Evolutionary conservation across 2,888 invertebrate species (phyloP), one percentile per base, ranked within the genome.

Genomic region (Bugulina stolonifera): DNA sequence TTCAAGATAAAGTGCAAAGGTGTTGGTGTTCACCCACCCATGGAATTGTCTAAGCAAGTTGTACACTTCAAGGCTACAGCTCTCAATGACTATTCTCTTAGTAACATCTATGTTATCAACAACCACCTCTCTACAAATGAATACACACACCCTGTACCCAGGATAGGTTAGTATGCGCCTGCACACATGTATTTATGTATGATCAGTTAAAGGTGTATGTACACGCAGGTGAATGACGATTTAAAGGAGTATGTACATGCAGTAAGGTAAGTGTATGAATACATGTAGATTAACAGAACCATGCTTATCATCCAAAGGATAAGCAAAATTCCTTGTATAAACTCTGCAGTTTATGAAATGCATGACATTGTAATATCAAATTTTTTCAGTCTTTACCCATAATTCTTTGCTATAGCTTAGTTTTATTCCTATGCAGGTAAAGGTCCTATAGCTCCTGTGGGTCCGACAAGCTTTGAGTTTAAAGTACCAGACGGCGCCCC

Each of bases 401-500:
- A n/a, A n/a, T n/a, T n/a, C n/a, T n/a, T n/a, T n/a, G n/a, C n/a
- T n/a, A n/a, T n/a, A n/a, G n/a, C n/a, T n/a, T n/a, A n/a, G n/a
- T n/a, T n/a, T n/a, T n/a, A n/a, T n/a, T n/a, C 5, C 43, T 43
- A 18, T 43, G 0, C 73, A 83, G 83, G 82, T 35, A 79, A 80
- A 70, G 75, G 75, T 1, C 73, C 73, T 52, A 82, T 83, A 71
- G 82, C 80, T 0, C 81, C 83, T n/a, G 82, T 84, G 0, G 82
- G 81, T 2, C 83, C 83, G 0, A 83, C 83, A 69, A 83, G 83
- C 18, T 84, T 83, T 79, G 82, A 84, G 76, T 84, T 84, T 77
- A 78, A 80, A 3, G 76, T 84, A 5, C 84, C 83, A 3, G 78
- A 81, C 34, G 80, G 77, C 70, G 77, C 79, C 18, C 84, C 84